phyloP scores from a whole-genome alignment of 2,113 vertebrate genomes.

The Sitta europaea region DNA sequence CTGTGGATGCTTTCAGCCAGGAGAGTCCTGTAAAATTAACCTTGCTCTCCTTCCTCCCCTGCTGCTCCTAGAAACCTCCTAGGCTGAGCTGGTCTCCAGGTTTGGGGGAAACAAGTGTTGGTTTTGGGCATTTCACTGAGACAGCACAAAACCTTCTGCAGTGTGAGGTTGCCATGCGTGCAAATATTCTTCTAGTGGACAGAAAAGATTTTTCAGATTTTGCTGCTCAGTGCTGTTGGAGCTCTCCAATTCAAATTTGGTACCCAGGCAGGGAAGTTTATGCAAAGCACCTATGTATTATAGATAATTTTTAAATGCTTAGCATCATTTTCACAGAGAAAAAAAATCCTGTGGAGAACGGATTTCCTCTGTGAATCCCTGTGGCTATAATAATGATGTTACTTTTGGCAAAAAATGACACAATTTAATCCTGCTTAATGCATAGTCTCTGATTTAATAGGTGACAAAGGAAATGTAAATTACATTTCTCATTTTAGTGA shows the following conservation, averaged over 20 bases:
- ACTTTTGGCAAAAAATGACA: neutral
- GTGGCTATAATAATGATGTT: neutral
- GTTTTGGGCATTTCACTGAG: neutral
- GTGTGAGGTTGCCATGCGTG: neutral
- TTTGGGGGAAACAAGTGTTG: neutral
- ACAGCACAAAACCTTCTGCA: neutral
- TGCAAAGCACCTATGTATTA: neutral
- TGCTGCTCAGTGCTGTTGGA: rapidly evolving
- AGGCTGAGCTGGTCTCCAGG: neutral
- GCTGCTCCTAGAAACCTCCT: neutral
- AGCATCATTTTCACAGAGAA: neutral
- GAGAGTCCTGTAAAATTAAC: neutral
- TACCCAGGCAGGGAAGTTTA: neutral
- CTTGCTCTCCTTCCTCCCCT: neutral
- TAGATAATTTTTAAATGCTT: neutral
- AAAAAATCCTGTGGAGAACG: neutral
- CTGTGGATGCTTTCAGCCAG: neutral
- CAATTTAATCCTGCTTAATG: neutral
- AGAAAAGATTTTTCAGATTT: neutral
- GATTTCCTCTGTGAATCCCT: neutral
- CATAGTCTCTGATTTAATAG: neutral
- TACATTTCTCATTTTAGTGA: neutral
- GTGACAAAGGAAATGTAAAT: slow-evolving; percentile 12
- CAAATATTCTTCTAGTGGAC: neutral
- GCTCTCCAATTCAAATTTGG: neutral